Conservation (phyloP, 2,888 invertebrate genomes). For the Cerceris rybyensis region DNA sequence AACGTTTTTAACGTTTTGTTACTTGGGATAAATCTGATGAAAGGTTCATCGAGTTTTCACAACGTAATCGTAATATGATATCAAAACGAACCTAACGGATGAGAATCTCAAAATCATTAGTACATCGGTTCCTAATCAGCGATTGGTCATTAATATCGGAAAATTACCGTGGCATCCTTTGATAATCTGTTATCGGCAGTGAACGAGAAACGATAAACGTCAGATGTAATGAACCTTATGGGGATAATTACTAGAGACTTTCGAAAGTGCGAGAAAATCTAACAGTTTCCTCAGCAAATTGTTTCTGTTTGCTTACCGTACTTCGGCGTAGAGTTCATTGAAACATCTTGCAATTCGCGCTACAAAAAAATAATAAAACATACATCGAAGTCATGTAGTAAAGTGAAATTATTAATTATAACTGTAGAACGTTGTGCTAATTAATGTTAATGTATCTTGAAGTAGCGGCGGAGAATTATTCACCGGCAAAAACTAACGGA, state of each 20-base stretch:
- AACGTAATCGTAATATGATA: slow-evolving; percentile 26
- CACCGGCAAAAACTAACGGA: no score
- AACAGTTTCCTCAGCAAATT: not conserved
- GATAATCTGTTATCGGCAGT: slow-evolving; percentile 27
- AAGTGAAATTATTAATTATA: no score
- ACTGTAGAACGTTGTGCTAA: no score
- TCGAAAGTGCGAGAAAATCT: not conserved
- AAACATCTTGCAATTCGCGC: not conserved
- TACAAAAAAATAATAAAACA: no score
- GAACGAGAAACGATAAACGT: slow-evolving; percentile 37
- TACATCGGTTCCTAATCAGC: slow-evolving; percentile 27
- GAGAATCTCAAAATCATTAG: slow-evolving; percentile 22
- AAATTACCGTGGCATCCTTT: slow-evolving; percentile 36
- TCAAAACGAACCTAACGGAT: slow-evolving; percentile 35
- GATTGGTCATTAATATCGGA: slow-evolving; percentile 43
- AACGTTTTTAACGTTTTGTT: not conserved
- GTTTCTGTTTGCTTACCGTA: not conserved
- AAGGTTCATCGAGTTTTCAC: slow-evolving; percentile 31
- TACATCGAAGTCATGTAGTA: no score
- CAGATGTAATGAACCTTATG: slow-evolving; percentile 7
- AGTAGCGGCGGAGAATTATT: no score
- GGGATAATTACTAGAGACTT: not conserved
- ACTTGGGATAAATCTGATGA: slow-evolving; percentile 20
- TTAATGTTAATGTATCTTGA: no score
- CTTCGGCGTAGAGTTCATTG: not conserved